Evolutionary conservation across 2,888 invertebrate genomes (phyloP), one percentile per base, ranked within the genome.

Genomic region (Epirrhoe tristata): DNA sequence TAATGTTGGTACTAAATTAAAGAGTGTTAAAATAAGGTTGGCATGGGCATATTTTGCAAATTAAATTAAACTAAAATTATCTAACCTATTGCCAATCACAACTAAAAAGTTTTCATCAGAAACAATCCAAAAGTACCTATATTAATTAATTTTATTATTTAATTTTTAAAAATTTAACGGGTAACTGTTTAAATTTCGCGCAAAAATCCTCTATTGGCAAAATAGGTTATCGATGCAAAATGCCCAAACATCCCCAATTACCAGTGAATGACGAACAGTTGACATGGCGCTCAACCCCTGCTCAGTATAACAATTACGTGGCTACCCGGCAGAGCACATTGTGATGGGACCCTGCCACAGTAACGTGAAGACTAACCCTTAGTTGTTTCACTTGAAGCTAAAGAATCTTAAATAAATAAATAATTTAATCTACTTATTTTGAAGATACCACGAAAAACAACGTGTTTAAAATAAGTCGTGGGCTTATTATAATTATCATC

Each of bases 261-360:
- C 81, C 82, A 84, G 77, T 87, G 87, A 88, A 80, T 87, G 90
- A 85, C 83, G 81, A 87, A 86, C 89, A 90, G 90, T 91, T 91
- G 93, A 92, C 93, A 90, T 89, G 87, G 81, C 85, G 89, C 86
- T 87, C 89, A 90, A 89, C 93, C 93, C 93, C 89, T 86, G 88
- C 90, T 89, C 88, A 88, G 88, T 89, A 88, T 92, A 92, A 93
- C 93, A 92, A 93, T 93, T 91, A 92, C 91, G 87, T 88, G 86
- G 67, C 64, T 63, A 58, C 68, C 68, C 68, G 61, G 85, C 88
- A 87, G 83, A 87, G 87, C 87, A 89, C 91, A 92, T 93, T 92
- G 91, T 91, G 89, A 84, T 83, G 81, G 87, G 51, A 60, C 36
- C 57, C 51, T 39, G 24, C 62, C 62, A 63, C 32, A 56, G 62